These are phyloP conservation scores for Myzus persicae DNA, from an alignment of 1,140 invertebrate species.

Conservation along the genomic window DNA sequence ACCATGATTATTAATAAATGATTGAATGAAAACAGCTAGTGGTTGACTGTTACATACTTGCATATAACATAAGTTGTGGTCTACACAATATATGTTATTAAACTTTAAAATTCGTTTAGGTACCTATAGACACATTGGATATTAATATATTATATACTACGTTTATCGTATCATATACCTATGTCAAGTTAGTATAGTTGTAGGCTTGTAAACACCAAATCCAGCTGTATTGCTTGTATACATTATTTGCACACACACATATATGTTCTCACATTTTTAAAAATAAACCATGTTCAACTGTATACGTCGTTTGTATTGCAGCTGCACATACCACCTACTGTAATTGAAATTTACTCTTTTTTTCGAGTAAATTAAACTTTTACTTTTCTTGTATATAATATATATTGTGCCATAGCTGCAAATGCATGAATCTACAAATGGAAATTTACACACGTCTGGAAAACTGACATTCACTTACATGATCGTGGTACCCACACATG, in stretches of 20 bases:
- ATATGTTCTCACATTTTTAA: background rate
- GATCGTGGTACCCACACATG: background rate
- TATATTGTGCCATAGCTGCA: background rate
- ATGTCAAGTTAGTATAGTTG: background rate
- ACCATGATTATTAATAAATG: background rate
- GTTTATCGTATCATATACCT: too few species aligned
- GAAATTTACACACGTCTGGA: background rate
- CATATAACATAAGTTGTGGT: background rate
- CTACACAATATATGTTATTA: background rate
- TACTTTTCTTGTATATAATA: background rate
- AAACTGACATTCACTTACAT: background rate
- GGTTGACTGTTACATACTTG: too few species aligned
- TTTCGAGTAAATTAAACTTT: background rate
- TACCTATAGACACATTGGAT: background rate
- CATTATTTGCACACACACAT: background rate
- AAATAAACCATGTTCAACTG: background rate
- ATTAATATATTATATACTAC: background rate
- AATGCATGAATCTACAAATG: background rate
- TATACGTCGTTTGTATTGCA: background rate
- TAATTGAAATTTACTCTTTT: constrained; percentile 8
- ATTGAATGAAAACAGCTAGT: background rate
- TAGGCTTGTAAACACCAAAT: background rate
- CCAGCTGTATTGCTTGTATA: background rate
- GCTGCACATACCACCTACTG: background rate
- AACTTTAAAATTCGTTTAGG: background rate